phyloP scores from a whole-genome alignment of 2,797 vertebrate species.

The Leptatherina wallacei region DNA sequence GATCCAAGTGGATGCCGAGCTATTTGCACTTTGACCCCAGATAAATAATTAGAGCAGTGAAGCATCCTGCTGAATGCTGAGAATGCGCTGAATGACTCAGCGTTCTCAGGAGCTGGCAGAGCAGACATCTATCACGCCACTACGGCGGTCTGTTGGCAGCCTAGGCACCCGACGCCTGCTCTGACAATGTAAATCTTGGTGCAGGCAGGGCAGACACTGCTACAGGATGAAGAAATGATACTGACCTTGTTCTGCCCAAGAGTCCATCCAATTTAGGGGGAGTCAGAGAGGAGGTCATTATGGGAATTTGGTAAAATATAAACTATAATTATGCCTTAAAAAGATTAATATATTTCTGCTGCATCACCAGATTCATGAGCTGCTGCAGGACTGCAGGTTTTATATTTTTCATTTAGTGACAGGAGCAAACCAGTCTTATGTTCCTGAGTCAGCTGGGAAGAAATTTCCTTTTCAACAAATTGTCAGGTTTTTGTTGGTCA shows the following conservation, averaged over 20 bases:
- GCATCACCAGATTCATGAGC: constrained; percentile 3
- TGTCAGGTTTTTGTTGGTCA: background rate
- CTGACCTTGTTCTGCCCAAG: constrained; percentile 19
- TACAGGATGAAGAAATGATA: constrained; percentile 42
- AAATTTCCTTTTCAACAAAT: background rate
- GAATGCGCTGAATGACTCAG: constrained; percentile 75
- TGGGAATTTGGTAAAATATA: constrained; percentile 21
- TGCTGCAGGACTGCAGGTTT: background rate
- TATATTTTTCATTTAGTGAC: background rate
- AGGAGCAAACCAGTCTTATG: background rate
- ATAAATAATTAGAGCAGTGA: constrained; percentile 51
- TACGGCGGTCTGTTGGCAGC: constrained; percentile 26
- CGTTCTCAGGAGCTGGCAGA: constrained; percentile 59
- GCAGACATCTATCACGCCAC: constrained; percentile 61
- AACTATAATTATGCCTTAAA: constrained; percentile 17
- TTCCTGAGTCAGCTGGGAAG: background rate
- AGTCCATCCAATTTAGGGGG: constrained; percentile 24
- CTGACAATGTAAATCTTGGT: constrained; percentile 47
- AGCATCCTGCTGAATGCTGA: constrained; percentile 58
- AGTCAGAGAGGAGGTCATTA: constrained; percentile 26
- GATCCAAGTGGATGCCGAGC: constrained; percentile 9
- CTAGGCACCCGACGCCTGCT: constrained; percentile 49
- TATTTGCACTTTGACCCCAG: constrained; percentile 55
- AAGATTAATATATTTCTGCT: background rate
- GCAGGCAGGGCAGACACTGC: constrained; percentile 34